phyloP scores from a whole-genome alignment of 2,888 invertebrate species.

The Caenorhabditis becei region DNA sequence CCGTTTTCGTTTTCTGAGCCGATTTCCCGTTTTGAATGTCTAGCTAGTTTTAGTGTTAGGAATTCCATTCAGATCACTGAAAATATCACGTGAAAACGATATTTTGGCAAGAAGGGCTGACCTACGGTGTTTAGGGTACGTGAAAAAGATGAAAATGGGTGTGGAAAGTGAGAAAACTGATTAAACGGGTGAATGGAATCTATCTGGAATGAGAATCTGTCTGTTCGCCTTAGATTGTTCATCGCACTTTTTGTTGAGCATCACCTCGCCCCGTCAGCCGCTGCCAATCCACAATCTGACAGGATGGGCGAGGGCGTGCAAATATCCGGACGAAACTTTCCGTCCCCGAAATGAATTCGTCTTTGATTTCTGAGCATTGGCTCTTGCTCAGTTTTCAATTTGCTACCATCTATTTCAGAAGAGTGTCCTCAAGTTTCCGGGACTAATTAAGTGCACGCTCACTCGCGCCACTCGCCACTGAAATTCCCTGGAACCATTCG shows the following conservation, averaged over 20 bases:
- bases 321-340: conserved; percentile 48
- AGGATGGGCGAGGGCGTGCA: conserved; percentile 27
- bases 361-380: conserved; percentile 54
- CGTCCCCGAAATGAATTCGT: conserved; percentile 51
- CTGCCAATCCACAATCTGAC: neutral
- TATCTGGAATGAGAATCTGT: neutral
- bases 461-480: too few relatives aligned
- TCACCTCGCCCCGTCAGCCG: neutral
- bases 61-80: too few relatives aligned
- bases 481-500: neutral
- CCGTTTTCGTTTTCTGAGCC: conserved; percentile 13
- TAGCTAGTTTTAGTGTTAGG: too few relatives aligned
- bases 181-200: neutral
- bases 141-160: neutral
- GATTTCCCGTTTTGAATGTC: too few relatives aligned
- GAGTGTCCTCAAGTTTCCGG: neutral
- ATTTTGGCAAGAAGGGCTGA: too few relatives aligned
- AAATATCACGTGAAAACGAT: too few relatives aligned
- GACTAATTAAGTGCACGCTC: conserved; percentile 12
- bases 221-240: conserved; percentile 11
- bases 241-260: conserved; percentile 14
- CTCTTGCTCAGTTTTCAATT: neutral
- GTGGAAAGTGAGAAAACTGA: conserved; percentile 8
- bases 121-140: too few relatives aligned
- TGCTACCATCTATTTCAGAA: conserved; percentile 1